Evolutionary conservation across 2,888 invertebrate species (phyloP).

Genomic region (Drosophila stalkeri): DNA sequence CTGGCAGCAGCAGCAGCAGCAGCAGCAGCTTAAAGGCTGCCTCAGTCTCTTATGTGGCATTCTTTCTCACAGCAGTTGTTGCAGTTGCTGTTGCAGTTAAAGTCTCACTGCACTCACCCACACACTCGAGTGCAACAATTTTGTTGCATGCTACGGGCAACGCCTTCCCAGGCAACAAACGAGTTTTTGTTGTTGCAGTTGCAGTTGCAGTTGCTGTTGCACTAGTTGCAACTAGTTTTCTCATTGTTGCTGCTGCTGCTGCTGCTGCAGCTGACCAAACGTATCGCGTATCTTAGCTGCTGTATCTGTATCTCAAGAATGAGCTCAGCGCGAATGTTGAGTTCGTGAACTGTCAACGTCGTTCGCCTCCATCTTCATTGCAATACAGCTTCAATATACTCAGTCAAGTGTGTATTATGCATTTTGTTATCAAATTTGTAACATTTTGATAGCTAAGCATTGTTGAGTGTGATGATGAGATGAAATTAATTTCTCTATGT

Average conservation of each 20-base stretch:
- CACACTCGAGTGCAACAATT: conserved; percentile 41
- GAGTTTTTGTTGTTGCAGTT: conserved; percentile 37
- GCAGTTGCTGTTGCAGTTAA: conserved; percentile 18
- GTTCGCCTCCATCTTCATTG: conserved; percentile 57
- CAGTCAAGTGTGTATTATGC: neutral
- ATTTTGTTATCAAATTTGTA: neutral
- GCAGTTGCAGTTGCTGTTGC: conserved; percentile 45
- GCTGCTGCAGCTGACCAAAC: conserved; percentile 57
- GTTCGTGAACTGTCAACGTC: conserved; percentile 79
- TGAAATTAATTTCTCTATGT: neutral
- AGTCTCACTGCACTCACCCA: conserved; percentile 33
- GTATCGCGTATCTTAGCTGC: conserved; percentile 69
- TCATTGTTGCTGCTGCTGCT: conserved; percentile 45
- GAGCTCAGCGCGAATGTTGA: conserved; percentile 62
- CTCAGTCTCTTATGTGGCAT: conserved; percentile 43
- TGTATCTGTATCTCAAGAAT: conserved; percentile 65
- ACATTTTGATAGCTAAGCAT: neutral
- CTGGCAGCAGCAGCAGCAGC: conserved; percentile 28
- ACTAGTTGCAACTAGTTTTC: conserved; percentile 80
- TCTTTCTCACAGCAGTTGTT: conserved; percentile 56
- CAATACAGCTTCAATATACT: conserved; percentile 27
- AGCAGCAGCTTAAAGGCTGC: conserved; percentile 46
- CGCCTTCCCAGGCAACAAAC: conserved; percentile 57
- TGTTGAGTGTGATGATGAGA: neutral
- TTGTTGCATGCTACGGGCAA: conserved; percentile 47